Evolutionary conservation across 53 echinoderm and acorn worm genomes (phyloP).

Genomic region (Holothuria scabra): DNA sequence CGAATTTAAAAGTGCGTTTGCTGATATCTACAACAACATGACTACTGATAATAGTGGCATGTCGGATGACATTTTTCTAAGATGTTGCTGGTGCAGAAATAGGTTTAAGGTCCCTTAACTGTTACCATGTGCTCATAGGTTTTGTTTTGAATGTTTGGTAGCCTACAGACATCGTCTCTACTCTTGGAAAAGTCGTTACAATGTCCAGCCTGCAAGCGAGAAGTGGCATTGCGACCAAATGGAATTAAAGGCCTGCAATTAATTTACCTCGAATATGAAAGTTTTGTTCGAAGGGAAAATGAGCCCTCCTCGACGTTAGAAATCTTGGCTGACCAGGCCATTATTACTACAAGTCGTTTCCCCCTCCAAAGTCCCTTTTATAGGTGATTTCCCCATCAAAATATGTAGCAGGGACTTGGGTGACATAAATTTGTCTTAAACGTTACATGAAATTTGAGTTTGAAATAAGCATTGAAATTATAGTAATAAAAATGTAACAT

Average conservation of each 20-base stretch:
- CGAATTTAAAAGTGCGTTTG: not conserved
- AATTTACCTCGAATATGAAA: no score
- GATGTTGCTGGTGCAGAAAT: conserved; percentile 17
- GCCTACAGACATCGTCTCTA: not conserved
- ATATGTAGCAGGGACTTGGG: no score
- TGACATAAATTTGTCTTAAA: no score
- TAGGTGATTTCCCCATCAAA: no score
- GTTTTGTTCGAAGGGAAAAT: no score
- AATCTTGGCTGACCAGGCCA: no score
- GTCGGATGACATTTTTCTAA: not conserved
- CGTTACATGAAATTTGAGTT: no score
- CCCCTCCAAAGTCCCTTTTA: no score
- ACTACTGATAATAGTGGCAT: not conserved
- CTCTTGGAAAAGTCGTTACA: not conserved
- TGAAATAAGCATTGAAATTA: no score
- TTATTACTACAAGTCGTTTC: no score
- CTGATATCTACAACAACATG: conserved; percentile 2
- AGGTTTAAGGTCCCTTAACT: conserved; percentile 16
- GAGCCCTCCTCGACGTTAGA: no score
- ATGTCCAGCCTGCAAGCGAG: conserved; percentile 15
- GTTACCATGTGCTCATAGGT: conserved; percentile 35
- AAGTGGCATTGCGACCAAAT: not conserved
- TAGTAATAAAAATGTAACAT: no score
- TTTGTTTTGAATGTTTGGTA: conserved; percentile 15
- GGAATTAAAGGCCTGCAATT: conserved; percentile 17